Evolutionary conservation across 2,113 vertebrate genomes (phyloP).

Genomic region (Hylia prasina): DNA sequence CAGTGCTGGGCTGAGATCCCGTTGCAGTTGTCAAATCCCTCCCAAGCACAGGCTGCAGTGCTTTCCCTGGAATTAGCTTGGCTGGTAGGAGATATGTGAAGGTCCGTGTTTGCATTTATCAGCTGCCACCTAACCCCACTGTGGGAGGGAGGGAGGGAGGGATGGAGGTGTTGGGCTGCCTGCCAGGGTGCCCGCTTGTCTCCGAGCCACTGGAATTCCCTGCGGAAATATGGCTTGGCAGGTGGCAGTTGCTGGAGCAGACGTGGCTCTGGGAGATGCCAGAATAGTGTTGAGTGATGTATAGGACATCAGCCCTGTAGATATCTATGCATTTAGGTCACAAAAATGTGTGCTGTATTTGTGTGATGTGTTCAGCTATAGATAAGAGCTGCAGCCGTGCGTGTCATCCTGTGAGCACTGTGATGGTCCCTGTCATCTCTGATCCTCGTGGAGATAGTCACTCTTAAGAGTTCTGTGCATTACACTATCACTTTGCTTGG

Average conservation of each 20-base stretch:
- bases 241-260: background rate
- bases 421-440: background rate
- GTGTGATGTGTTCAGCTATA: background rate
- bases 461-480: background rate
- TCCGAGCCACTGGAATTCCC: background rate
- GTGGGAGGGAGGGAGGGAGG: background rate
- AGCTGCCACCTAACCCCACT: background rate
- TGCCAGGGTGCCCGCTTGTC: background rate
- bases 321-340: background rate
- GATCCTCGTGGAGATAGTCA: background rate
- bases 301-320: background rate
- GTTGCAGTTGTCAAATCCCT: accelerated
- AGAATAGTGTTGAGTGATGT: background rate
- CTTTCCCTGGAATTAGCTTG: background rate
- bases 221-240: background rate
- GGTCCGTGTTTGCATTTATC: background rate
- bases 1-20: background rate
- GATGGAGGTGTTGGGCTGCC: background rate
- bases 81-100: background rate
- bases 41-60: accelerated
- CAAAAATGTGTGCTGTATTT: background rate
- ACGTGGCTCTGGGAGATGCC: background rate
- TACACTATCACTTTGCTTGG: accelerated
- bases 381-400: background rate
- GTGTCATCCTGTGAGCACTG: accelerated